A percentile compares a stretch with the other conserved stretches of the same genome.
Evolutionary conservation across 2,888 invertebrate genomes (phyloP).

Genomic region (Andrena flavipes): DNA sequence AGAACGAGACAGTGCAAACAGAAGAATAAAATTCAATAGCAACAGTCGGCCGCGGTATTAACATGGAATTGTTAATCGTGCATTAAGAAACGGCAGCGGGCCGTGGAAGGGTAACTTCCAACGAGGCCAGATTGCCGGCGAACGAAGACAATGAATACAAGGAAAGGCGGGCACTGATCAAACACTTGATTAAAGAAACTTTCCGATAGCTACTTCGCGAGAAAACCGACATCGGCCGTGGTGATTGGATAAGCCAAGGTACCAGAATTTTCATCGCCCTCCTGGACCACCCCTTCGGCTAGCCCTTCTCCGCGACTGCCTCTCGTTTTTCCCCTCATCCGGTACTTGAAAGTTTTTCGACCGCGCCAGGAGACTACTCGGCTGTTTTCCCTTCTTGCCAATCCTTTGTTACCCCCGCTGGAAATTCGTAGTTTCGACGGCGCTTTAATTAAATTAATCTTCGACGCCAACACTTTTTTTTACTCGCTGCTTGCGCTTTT

Average conservation of each 20-base stretch:
- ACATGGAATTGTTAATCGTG: constrained; percentile 43
- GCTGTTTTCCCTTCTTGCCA: constrained; percentile 67
- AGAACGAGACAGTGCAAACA: background rate
- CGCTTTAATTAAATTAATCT: constrained; percentile 71
- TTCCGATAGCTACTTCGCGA: constrained; percentile 75
- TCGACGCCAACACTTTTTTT: constrained; percentile 48
- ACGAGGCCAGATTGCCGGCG: constrained; percentile 57
- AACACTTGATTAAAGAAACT: constrained; percentile 82
- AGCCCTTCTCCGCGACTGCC: background rate
- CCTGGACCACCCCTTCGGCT: background rate
- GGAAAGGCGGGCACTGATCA: constrained; percentile 72
- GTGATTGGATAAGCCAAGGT: constrained; percentile 77
- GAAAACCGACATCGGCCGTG: constrained; percentile 67
- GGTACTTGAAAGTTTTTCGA: constrained; percentile 70
- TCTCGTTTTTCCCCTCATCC: constrained; percentile 42
- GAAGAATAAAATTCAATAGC: background rate
- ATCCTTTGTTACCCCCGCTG: constrained; percentile 61
- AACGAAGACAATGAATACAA: constrained; percentile 66
- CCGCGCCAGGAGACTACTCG: constrained; percentile 64
- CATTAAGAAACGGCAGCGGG: constrained; percentile 20
- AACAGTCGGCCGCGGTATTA: background rate
- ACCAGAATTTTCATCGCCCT: constrained; percentile 67
- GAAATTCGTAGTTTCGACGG: constrained; percentile 62
- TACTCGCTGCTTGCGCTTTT: constrained; percentile 40
- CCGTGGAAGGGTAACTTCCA: constrained; percentile 12